phyloP scores from a whole-genome alignment of 2,797 vertebrate species.

The Cyprinella venusta region DNA sequence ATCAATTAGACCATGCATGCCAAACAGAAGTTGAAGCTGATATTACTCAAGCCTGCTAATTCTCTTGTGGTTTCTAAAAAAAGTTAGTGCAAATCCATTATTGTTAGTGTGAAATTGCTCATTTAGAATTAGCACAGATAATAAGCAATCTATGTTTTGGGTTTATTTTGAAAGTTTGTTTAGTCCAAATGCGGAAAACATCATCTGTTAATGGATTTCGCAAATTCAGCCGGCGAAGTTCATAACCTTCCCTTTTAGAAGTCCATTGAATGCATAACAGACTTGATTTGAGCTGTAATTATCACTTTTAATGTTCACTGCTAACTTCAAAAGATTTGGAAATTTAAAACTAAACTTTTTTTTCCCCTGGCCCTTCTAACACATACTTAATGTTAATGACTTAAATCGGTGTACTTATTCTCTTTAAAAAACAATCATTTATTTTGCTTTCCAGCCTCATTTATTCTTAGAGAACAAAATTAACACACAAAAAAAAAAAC shows the following conservation, averaged over 20 bases:
- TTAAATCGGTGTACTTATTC: conserved; percentile 9
- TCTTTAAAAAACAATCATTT: not conserved
- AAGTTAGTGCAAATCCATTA: conserved; percentile 22
- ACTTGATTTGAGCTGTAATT: conserved; percentile 38
- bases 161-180: conserved; percentile 35
- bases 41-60: conserved; percentile 19
- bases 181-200: conserved; percentile 13
- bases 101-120: conserved; percentile 40
- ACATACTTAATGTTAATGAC: conserved; percentile 6
- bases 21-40: conserved; percentile 28
- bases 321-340: conserved; percentile 12
- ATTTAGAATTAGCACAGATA: conserved; percentile 45
- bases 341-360: conserved; percentile 15
- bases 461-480: not conserved
- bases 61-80: conserved; percentile 5
- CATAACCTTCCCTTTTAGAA: conserved; percentile 32
- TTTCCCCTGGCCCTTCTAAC: not conserved
- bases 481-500: too few species aligned
- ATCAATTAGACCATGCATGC: conserved; percentile 25
- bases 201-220: conserved; percentile 30
- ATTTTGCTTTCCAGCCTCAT: not conserved
- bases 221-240: conserved; percentile 11
- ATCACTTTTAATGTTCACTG: conserved; percentile 37
- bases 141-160: conserved; percentile 13
- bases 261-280: conserved; percentile 18